Conservation (phyloP, 2,113 vertebrate genomes). For the Bubo blakistoni region DNA sequence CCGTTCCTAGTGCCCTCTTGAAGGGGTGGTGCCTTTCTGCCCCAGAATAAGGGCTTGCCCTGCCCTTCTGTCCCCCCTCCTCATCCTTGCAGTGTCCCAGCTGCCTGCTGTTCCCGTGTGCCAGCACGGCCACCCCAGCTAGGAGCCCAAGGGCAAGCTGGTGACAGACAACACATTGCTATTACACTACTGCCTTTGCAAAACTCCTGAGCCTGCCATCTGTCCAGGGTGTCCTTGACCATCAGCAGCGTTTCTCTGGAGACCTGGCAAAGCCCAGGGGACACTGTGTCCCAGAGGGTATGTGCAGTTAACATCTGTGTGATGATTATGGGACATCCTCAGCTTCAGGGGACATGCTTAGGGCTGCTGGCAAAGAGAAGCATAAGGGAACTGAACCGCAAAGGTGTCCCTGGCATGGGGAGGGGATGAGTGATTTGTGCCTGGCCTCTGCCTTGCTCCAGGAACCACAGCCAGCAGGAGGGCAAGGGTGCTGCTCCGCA, state of each 20-base stretch:
- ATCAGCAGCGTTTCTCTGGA: neutral
- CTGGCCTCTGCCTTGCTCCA: neutral
- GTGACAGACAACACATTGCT: neutral
- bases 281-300: neutral
- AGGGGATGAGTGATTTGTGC: neutral
- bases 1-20: neutral
- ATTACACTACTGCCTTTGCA: neutral
- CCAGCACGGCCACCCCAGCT: neutral
- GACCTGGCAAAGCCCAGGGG: neutral
- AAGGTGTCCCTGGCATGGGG: neutral
- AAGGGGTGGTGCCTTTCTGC: neutral
- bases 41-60: neutral
- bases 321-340: neutral
- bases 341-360: neutral
- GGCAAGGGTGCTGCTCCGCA: neutral
- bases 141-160: neutral
- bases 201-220: neutral
- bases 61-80: neutral
- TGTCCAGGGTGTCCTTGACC: slow-evolving; percentile 9
- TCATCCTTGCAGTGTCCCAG: neutral
- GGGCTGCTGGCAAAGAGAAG: neutral
- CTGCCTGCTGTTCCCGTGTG: neutral
- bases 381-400: neutral
- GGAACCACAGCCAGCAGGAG: neutral
- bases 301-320: neutral